These are phyloP conservation scores for Aplochiton taeniatus DNA, from an alignment of 2,797 vertebrate species.

Conservation along the genomic window DNA sequence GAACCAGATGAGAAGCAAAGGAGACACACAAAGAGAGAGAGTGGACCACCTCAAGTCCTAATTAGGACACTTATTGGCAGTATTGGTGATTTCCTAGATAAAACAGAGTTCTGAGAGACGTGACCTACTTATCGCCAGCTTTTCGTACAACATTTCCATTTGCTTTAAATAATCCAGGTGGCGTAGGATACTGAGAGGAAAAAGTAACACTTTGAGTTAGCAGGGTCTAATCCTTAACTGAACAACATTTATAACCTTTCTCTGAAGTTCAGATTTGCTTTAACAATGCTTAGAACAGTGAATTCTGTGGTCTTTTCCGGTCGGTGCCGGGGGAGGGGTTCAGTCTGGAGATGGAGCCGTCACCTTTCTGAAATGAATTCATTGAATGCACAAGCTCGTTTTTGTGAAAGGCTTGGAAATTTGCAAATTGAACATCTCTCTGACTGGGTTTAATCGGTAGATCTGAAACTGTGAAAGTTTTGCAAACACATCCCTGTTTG, in stretches of 20 bases:
- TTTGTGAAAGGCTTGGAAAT: too few relatives aligned
- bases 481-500: too few relatives aligned
- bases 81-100: conserved; percentile 56
- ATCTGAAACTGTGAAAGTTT: too few relatives aligned
- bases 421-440: too few relatives aligned
- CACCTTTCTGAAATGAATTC: conserved; percentile 1
- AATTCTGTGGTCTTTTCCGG: not conserved
- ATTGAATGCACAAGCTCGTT: too few relatives aligned
- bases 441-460: too few relatives aligned
- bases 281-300: not conserved
- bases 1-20: conserved; percentile 58
- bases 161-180: conserved; percentile 48
- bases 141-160: conserved; percentile 33
- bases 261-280: too few relatives aligned
- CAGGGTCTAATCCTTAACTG: not conserved
- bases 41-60: conserved; percentile 28
- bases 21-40: conserved; percentile 3
- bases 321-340: not conserved
- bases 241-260: too few relatives aligned
- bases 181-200: not conserved
- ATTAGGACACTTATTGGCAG: conserved; percentile 50
- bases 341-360: conserved; percentile 27
- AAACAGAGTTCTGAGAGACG: conserved; percentile 49
- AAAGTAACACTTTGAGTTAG: not conserved
- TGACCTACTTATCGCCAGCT: conserved; percentile 54